Conservation (phyloP, 1,140 invertebrate species). For the Metaphire vulgaris region DNA sequence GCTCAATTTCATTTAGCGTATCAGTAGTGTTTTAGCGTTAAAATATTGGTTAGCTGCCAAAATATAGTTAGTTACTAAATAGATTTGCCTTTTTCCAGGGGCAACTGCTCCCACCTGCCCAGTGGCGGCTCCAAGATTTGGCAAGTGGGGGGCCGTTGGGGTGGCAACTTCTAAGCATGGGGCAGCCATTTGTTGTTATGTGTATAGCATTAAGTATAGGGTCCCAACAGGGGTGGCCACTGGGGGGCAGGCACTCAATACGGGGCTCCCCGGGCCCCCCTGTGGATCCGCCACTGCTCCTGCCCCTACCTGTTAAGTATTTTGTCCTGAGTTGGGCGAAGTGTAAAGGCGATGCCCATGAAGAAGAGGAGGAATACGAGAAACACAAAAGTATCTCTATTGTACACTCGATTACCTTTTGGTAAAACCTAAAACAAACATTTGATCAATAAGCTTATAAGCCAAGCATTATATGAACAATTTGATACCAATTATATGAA, state of each 20-base stretch:
- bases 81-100: background rate
- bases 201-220: too few relatives aligned
- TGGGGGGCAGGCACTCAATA: too few relatives aligned
- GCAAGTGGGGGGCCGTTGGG: too few relatives aligned
- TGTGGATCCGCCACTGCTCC: too few relatives aligned
- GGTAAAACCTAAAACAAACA: conserved; percentile 36
- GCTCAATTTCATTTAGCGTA: background rate
- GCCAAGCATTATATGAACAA: background rate
- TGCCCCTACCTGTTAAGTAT: conserved; percentile 42
- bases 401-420: conserved; percentile 32
- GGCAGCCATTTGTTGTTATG: too few relatives aligned
- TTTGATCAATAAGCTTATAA: background rate
- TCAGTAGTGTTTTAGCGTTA: background rate
- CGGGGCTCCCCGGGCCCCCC: too few relatives aligned
- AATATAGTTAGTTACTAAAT: background rate
- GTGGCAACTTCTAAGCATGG: too few relatives aligned
- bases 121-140: too few relatives aligned
- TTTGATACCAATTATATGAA: too few relatives aligned
- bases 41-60: background rate
- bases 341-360: conserved; percentile 33
- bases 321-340: conserved; percentile 34
- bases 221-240: too few relatives aligned
- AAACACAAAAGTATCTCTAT: conserved; percentile 37
- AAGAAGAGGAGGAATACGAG: conserved; percentile 38
- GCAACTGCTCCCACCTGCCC: background rate